Evolutionary conservation across 2,113 vertebrate species (phyloP), one percentile per base, ranked within the genome.

Genomic region (Chamaea fasciata): DNA sequence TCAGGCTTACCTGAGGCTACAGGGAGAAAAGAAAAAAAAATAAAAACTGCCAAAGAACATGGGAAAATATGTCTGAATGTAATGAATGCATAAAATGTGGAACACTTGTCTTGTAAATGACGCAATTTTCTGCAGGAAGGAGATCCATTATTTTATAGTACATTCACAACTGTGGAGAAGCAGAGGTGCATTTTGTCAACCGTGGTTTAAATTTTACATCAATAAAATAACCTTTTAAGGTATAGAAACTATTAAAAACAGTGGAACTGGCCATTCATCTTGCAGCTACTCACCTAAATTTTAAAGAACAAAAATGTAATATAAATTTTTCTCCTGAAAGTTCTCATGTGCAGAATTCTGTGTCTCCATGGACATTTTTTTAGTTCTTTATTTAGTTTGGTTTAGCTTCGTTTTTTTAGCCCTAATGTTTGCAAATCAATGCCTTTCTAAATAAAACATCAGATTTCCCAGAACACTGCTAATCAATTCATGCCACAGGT

Each of bases 341-440:
- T 88, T 89, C 63, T 95, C 55, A 65, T 83, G 52, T 64, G 37
- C 69, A 89, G 89, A 91, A 91, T 89, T 98, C 93, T 80, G 85
- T 95, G 79, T 96, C 73, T 96, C 73, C 15, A 1, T 82, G 53
- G 94, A 65, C 26, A 55, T 82, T 83, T 96, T 33, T 90, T 84
- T 27, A 87, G 42, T 89, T 31, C 22, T 64, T 82, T 78, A 46
- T 79, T 94, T 95, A 53, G 59, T 52, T 78, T 65, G 70, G 57
- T 92, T 91, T 84, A 87, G 70, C 46, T 44, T 44, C 80, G 9
- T 90, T 96, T 92, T 60, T 84, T 49, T 79, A 35, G 23, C 17
- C 13, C 60, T 42, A 68, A 85, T 89, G 79, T 95, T 93, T 63
- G 35, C 28, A 91, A 56, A 82, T 91, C 88, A 73, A 4, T 33